Evolutionary conservation across 2,113 vertebrate species (phyloP).

Genomic region (Todiramphus saurophagus): DNA sequence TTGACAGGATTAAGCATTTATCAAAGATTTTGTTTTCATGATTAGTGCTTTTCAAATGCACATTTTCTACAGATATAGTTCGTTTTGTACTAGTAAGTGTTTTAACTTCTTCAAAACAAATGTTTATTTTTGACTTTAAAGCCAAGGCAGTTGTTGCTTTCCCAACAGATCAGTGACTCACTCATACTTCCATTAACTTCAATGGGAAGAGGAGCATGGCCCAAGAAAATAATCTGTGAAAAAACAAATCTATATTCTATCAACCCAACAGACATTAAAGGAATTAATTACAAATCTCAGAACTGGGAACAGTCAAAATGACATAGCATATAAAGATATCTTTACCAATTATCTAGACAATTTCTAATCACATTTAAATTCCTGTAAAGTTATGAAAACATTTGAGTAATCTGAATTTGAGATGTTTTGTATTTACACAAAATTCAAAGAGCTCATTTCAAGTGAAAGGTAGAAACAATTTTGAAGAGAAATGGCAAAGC

Average conservation of each 20-base stretch:
- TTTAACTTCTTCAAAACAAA: slow-evolving; percentile 10
- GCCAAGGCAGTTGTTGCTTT: not conserved
- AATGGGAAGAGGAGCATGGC: not conserved
- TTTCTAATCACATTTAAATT: slow-evolving; percentile 46
- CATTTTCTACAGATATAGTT: not conserved
- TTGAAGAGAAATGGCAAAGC: slow-evolving; percentile 52
- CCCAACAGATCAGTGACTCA: not conserved
- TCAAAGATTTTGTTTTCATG: not conserved
- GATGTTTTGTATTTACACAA: slow-evolving; percentile 52
- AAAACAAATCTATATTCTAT: not conserved
- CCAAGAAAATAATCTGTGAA: not conserved
- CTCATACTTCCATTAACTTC: not conserved
- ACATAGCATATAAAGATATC: slow-evolving; percentile 3
- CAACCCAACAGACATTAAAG: not conserved
- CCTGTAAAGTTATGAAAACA: slow-evolving; percentile 37
- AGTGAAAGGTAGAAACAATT: slow-evolving; percentile 56
- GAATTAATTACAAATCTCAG: slow-evolving; percentile 6
- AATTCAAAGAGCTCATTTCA: slow-evolving; percentile 46
- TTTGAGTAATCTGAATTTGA: slow-evolving; percentile 32
- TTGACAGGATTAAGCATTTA: slow-evolving; percentile 26
- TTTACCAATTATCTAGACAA: slow-evolving; percentile 49
- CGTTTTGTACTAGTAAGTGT: not conserved
- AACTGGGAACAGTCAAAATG: not conserved
- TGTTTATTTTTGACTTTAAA: slow-evolving; percentile 30
- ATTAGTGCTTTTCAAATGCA: slow-evolving; percentile 13